Conservation (phyloP, 1,140 invertebrate species). For the Brachionus calyciflorus region DNA sequence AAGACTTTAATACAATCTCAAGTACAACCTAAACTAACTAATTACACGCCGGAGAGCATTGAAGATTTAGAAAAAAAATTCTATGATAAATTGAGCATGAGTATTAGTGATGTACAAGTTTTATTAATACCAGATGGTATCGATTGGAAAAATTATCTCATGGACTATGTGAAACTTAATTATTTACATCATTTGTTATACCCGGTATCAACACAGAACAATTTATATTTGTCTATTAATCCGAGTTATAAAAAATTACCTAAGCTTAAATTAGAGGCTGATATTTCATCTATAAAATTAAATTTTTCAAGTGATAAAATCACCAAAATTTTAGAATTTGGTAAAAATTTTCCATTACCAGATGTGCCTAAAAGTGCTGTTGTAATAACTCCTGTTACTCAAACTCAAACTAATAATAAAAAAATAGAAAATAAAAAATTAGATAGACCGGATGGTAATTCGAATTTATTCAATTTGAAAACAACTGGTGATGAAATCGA, state of each 20-base stretch:
- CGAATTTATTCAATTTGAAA: background rate
- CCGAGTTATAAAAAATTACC: constrained; percentile 45
- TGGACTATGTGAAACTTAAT: background rate
- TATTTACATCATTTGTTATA: constrained; percentile 20
- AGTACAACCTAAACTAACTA: constrained; percentile 14
- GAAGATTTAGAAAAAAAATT: constrained; percentile 45
- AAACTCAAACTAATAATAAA: background rate
- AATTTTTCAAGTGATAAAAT: constrained; percentile 34
- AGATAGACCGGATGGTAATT: background rate
- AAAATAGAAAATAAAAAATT: background rate
- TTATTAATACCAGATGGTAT: background rate
- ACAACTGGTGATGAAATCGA: background rate
- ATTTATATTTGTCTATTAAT: constrained; percentile 40
- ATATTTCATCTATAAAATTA: constrained; percentile 18
- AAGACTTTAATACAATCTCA: constrained; percentile 18
- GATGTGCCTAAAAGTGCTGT: background rate
- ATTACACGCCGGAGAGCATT: constrained; percentile 14
- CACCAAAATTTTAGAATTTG: background rate
- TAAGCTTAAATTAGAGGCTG: constrained; percentile 28
- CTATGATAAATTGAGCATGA: constrained; percentile 37
- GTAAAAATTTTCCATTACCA: constrained; percentile 36
- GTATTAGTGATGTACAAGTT: constrained; percentile 31
- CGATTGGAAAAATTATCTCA: background rate
- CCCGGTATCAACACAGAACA: constrained; percentile 30
- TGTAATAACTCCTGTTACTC: background rate